These are phyloP conservation scores for Gobiocypris rarus DNA, from an alignment of 2,113 vertebrate genomes.

Conservation along the genomic window DNA sequence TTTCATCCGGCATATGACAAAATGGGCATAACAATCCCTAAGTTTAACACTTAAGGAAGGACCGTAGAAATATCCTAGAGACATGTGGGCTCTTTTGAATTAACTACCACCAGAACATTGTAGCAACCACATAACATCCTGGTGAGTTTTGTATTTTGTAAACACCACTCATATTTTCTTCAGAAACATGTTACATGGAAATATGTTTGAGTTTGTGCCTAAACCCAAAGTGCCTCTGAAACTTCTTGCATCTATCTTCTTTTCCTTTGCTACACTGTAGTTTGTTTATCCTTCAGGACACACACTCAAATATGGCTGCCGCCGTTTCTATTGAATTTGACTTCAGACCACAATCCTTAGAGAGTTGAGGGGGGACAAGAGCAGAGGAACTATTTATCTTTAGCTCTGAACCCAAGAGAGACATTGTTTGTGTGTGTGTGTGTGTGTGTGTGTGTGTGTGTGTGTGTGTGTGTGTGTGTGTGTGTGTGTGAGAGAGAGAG, in stretches of 20 bases:
- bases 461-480: not conserved
- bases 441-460: not conserved
- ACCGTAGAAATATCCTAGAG: not conserved
- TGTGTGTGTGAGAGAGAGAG: not conserved
- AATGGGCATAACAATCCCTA: not conserved
- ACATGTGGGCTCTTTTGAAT: not conserved
- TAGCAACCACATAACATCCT: not conserved
- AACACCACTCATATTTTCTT: not conserved
- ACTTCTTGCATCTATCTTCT: not conserved
- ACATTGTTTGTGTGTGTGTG: not conserved
- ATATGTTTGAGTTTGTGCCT: not conserved
- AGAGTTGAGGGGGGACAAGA: not conserved
- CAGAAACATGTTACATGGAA: not conserved
- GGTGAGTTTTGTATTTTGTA: not conserved
- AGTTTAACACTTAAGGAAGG: not conserved
- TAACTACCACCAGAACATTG: not conserved
- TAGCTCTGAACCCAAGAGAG: not conserved
- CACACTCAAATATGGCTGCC: slow-evolving; percentile 27
- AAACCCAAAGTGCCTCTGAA: not conserved
- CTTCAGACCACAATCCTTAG: slow-evolving; percentile 22
- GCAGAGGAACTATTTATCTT: slow-evolving; percentile 31
- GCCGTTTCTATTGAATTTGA: slow-evolving; percentile 19
- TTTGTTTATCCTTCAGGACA: slow-evolving; percentile 41
- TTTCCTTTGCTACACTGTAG: not conserved
- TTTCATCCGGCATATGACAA: not conserved